phyloP scores from a whole-genome alignment of 2,113 vertebrate genomes.

The Pseudorhombus dupliciocellatus region DNA sequence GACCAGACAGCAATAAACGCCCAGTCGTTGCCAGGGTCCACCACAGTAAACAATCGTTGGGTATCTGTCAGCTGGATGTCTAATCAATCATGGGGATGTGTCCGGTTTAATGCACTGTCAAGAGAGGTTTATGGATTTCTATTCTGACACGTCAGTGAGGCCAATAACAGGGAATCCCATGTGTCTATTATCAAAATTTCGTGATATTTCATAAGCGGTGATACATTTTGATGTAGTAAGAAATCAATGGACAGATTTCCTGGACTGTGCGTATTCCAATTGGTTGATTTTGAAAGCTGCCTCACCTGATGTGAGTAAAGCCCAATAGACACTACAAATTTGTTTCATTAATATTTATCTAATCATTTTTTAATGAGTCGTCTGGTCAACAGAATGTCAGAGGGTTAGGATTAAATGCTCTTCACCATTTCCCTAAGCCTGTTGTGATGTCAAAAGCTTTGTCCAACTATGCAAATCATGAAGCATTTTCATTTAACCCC shows the following conservation, averaged over 20 bases:
- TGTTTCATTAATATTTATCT: too few relatives aligned
- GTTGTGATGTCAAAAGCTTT: not conserved
- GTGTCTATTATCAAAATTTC: constrained; percentile 57
- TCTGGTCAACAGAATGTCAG: not conserved
- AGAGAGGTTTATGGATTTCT: constrained; percentile 70
- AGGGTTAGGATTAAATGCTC: not conserved
- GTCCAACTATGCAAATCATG: not conserved
- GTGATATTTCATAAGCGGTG: constrained; percentile 46
- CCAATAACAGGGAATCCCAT: constrained; percentile 61
- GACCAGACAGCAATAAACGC: constrained; percentile 77
- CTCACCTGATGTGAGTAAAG: not conserved
- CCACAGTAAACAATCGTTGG: constrained; percentile 76
- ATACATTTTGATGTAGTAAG: constrained; percentile 27
- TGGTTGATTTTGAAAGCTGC: constrained; percentile 13
- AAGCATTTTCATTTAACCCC: not conserved
- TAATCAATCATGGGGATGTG: constrained; percentile 74
- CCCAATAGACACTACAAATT: too few relatives aligned
- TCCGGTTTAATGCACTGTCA: constrained; percentile 78
- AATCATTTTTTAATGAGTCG: not conserved
- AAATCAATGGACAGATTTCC: constrained; percentile 34
- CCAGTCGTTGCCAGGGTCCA: constrained; percentile 70
- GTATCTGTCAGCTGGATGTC: constrained; percentile 72
- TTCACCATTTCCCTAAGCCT: not conserved
- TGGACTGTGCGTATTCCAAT: not conserved
- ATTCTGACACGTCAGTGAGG: constrained; percentile 70